These are phyloP conservation scores for Lepidocyrtinus sp. DNA, from an alignment of 2,888 invertebrate species.

Conservation along the genomic window DNA sequence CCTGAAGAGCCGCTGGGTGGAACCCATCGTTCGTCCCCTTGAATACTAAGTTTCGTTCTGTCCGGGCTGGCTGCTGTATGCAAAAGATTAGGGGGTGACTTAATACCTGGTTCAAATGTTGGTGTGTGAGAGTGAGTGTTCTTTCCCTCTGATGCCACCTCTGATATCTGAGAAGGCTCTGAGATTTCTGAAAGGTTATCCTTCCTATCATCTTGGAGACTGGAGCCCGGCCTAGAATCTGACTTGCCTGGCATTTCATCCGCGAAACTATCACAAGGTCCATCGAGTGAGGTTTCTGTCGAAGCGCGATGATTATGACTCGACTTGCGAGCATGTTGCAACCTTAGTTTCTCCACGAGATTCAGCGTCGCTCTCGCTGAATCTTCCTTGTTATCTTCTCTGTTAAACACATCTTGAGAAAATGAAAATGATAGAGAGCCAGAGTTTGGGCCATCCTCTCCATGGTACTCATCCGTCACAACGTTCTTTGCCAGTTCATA, in stretches of 20 bases:
- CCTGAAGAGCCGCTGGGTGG: conserved; percentile 73
- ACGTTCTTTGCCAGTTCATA: conserved; percentile 69
- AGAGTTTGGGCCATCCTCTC: conserved; percentile 48
- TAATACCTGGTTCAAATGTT: neutral
- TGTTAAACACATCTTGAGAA: conserved; percentile 80
- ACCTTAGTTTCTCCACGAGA: conserved; percentile 86
- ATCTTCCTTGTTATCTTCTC: conserved; percentile 86
- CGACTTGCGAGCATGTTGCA: conserved; percentile 81
- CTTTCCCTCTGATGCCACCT: neutral
- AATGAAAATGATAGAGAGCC: conserved; percentile 76
- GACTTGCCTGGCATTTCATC: conserved; percentile 72
- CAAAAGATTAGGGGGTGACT: conserved; percentile 19
- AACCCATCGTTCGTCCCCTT: conserved; percentile 78
- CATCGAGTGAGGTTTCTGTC: conserved; percentile 58
- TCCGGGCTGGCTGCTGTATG: conserved; percentile 71
- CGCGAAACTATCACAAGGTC: conserved; percentile 69
- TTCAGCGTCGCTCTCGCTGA: conserved; percentile 87
- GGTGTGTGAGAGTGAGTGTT: conserved; percentile 16
- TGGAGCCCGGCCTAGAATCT: conserved; percentile 20
- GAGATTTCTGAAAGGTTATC: neutral
- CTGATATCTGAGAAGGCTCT: neutral
- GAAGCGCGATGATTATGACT: conserved; percentile 63
- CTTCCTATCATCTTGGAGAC: neutral
- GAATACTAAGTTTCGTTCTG: conserved; percentile 67
- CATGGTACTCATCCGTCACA: conserved; percentile 66